phyloP scores from a whole-genome alignment of 2,888 invertebrate species.

The Agonopterix heracliana region DNA sequence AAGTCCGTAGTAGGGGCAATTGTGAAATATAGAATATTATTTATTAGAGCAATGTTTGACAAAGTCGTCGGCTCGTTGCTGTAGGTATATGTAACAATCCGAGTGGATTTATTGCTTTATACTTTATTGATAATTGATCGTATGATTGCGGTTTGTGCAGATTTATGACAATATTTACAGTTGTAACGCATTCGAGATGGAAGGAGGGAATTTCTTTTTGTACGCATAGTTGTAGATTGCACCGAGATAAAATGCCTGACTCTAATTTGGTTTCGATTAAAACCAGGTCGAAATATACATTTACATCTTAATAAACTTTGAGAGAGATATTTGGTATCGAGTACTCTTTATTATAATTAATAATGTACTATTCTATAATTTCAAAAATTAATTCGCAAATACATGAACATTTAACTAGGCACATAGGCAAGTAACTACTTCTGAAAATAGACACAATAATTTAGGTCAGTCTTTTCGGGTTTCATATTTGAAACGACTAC shows the following conservation, averaged over 20 bases:
- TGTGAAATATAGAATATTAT: constrained; percentile 16
- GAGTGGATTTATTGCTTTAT: constrained; percentile 30
- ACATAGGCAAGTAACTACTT: no score
- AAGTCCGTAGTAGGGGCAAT: constrained; percentile 6
- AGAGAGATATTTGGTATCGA: no score
- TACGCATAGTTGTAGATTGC: no score
- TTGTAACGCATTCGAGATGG: background rate
- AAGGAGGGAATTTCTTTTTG: background rate
- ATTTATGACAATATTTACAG: constrained; percentile 15
- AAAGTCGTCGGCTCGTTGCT: constrained; percentile 13
- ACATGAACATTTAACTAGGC: no score
- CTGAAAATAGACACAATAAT: no score
- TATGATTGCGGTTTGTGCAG: constrained; percentile 6
- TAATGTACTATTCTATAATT: no score
- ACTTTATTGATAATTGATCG: constrained; percentile 15
- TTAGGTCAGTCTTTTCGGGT: no score
- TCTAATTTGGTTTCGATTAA: background rate
- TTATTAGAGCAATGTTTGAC: constrained; percentile 26
- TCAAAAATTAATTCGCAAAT: no score
- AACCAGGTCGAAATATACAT: background rate
- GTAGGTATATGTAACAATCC: constrained; percentile 18
- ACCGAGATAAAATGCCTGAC: no score
- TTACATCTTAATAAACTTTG: background rate
- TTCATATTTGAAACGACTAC: no score
- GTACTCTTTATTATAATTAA: no score